Conservation (phyloP, 2,797 vertebrate species). For the Crenichthys baileyi region DNA sequence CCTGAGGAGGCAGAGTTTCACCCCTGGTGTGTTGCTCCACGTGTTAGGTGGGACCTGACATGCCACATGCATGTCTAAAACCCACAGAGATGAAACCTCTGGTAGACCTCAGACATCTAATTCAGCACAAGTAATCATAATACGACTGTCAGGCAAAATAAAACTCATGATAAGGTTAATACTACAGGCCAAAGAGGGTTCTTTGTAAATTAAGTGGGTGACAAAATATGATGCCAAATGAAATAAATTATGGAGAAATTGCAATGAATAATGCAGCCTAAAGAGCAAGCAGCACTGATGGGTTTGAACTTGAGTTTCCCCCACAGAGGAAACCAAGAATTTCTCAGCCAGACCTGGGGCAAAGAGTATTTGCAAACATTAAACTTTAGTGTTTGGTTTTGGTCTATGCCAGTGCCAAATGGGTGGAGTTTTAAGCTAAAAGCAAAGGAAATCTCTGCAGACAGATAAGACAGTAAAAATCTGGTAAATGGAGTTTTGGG, state of each 20-base stretch:
- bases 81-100: conserved; percentile 31
- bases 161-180: conserved; percentile 5
- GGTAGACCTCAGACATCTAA: conserved; percentile 15
- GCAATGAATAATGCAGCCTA: conserved; percentile 64
- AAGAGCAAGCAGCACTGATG: conserved; percentile 60
- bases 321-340: conserved; percentile 56
- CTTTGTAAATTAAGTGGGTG: conserved; percentile 44
- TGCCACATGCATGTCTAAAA: conserved; percentile 51
- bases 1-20: conserved; percentile 47
- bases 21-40: conserved; percentile 59
- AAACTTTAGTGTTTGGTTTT: conserved; percentile 63
- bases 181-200: conserved; percentile 11
- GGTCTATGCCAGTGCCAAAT: conserved; percentile 45
- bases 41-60: conserved; percentile 58
- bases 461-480: conserved; percentile 50
- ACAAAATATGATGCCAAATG: conserved; percentile 59
- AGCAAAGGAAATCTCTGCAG: conserved; percentile 49
- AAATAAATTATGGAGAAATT: conserved; percentile 63
- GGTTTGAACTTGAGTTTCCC: conserved; percentile 66
- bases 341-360: conserved; percentile 35
- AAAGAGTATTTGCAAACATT: conserved; percentile 66
- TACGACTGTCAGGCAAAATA: not conserved
- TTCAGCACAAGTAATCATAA: conserved; percentile 5
- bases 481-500: not conserved
- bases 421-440: conserved; percentile 53